A percentile compares a stretch with the other conserved stretches of the same genome.
These are phyloP conservation scores for Protophormia terraenovae DNA, from an alignment of 2,888 invertebrate species.

Conservation along the genomic window DNA sequence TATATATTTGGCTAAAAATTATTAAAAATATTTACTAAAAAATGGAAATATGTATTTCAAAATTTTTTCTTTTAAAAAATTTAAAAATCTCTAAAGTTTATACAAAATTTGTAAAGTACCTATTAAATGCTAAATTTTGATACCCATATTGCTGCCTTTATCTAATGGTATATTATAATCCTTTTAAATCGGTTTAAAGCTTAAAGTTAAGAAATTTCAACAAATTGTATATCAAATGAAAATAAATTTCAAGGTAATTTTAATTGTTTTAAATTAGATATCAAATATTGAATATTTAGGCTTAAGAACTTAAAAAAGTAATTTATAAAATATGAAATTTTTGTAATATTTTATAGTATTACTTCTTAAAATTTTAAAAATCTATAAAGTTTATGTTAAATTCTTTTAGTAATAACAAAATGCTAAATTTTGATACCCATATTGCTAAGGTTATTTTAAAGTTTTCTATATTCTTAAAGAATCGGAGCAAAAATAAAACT, in stretches of 20 bases:
- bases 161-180: not conserved
- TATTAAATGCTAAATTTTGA: not conserved
- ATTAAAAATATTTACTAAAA: not conserved
- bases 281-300: too few relatives aligned
- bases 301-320: too few relatives aligned
- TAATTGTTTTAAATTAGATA: not conserved
- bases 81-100: not conserved
- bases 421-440: slow-evolving; percentile 25
- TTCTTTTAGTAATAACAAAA: not conserved
- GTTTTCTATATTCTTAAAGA: slow-evolving; percentile 1
- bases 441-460: not conserved
- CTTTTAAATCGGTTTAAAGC: slow-evolving; percentile 15
- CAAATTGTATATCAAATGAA: not conserved
- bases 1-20: not conserved
- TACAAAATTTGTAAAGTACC: not conserved
- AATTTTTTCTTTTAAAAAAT: not conserved
- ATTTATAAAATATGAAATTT: not conserved
- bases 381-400: not conserved
- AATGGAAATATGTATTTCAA: not conserved
- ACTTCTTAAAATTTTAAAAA: not conserved
- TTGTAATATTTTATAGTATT: not conserved
- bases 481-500: slow-evolving; percentile 7
- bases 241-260: not conserved
- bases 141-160: not conserved
- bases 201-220: not conserved